These are phyloP conservation scores for Silurus meridionalis DNA, from an alignment of 2,113 vertebrate genomes.

Conservation along the genomic window DNA sequence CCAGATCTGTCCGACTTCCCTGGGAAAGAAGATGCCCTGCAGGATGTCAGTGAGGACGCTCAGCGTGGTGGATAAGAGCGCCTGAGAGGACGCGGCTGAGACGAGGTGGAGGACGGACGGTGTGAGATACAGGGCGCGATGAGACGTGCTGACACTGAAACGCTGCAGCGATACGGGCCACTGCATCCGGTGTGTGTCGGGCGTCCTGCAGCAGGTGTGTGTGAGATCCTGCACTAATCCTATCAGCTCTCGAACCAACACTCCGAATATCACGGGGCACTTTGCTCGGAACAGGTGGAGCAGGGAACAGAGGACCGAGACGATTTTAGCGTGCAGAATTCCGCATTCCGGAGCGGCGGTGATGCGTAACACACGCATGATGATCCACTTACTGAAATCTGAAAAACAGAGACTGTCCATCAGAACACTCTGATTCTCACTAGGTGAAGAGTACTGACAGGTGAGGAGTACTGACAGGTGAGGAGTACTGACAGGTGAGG, in stretches of 20 bases:
- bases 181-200: slow-evolving; percentile 18
- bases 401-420: slow-evolving; percentile 23
- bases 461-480: no score
- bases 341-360: slow-evolving; percentile 84
- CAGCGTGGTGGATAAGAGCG: slow-evolving; percentile 74
- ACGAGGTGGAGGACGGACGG: slow-evolving; percentile 76
- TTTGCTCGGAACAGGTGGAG: slow-evolving; percentile 87
- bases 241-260: slow-evolving; percentile 80
- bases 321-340: slow-evolving; percentile 78
- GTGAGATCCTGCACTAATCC: slow-evolving; percentile 81
- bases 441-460: no score
- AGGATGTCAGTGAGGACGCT: slow-evolving; percentile 75
- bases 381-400: slow-evolving; percentile 96
- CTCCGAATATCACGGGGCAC: slow-evolving; percentile 79
- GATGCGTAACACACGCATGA: slow-evolving; percentile 86
- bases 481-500: no score
- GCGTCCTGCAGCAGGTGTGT: slow-evolving; percentile 64
- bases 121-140: slow-evolving; percentile 74
- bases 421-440: background rate
- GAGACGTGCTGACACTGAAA: slow-evolving; percentile 70
- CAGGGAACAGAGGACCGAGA: slow-evolving; percentile 84
- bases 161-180: slow-evolving; percentile 80
- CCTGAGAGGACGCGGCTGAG: slow-evolving; percentile 78
- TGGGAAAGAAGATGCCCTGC: slow-evolving; percentile 79
- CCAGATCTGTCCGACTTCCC: slow-evolving; percentile 78